phyloP scores from a whole-genome alignment of 2,888 invertebrate genomes.

The Nysson spinosus region DNA sequence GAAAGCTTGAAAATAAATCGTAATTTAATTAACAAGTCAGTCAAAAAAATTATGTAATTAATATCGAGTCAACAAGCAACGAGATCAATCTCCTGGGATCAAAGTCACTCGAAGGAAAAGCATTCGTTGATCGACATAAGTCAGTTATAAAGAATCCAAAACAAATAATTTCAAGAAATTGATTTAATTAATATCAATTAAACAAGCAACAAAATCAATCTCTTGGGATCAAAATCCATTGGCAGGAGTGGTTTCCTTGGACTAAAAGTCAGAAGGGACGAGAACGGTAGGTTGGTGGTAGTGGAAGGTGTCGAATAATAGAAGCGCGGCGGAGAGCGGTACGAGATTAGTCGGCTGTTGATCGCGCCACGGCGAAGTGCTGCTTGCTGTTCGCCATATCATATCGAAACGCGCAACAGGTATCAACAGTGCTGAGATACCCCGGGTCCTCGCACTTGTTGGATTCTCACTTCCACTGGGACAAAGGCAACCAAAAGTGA shows the following conservation, averaged over 20 bases:
- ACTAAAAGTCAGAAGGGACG: constrained; percentile 42
- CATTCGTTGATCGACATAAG: too few species aligned
- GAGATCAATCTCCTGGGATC: too few species aligned
- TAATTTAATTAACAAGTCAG: too few species aligned
- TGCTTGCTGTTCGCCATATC: constrained; percentile 34
- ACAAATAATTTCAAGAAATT: background rate
- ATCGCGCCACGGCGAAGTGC: constrained; percentile 68
- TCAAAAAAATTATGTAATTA: too few species aligned
- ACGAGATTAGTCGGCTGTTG: constrained; percentile 72
- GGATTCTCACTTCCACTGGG: too few species aligned
- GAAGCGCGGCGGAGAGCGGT: constrained; percentile 73
- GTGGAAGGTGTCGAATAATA: constrained; percentile 76
- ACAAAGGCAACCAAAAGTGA: too few species aligned
- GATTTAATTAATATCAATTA: background rate
- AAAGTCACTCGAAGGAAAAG: too few species aligned
- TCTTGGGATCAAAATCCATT: constrained; percentile 3
- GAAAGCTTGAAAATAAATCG: too few species aligned
- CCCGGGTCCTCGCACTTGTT: background rate
- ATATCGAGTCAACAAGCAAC: too few species aligned
- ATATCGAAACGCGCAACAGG: constrained; percentile 18
- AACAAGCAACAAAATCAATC: background rate
- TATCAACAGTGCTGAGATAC: constrained; percentile 11
- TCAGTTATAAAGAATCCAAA: background rate
- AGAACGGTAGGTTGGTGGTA: constrained; percentile 61
- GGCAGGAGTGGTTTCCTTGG: constrained; percentile 34